phyloP scores from a whole-genome alignment of 2,888 invertebrate genomes.

The Agonopterix alstromeriana region DNA sequence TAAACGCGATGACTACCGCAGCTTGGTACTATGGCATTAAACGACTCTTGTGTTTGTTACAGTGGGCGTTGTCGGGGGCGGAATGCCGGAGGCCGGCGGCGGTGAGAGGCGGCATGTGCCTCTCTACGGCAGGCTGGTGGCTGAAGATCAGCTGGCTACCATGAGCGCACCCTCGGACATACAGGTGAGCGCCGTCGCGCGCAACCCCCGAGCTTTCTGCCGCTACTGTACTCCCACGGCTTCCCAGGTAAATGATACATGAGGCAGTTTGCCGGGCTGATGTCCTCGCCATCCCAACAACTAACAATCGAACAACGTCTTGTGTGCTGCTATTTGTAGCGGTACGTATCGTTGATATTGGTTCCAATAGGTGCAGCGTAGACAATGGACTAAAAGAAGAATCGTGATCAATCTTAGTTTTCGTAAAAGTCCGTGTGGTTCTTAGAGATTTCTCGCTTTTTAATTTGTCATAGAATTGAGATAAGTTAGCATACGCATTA shows the following conservation, averaged over 20 bases:
- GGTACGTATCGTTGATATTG: no score
- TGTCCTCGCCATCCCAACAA: background rate
- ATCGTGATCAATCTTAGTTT: no score
- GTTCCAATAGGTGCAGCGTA: no score
- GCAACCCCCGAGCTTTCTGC: constrained; percentile 74
- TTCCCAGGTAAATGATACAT: constrained; percentile 69
- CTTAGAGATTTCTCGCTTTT: no score
- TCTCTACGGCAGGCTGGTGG: constrained; percentile 92
- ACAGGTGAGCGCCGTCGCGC: constrained; percentile 74
- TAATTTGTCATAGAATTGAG: no score
- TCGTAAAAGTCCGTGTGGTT: no score
- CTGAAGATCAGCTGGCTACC: constrained; percentile 88
- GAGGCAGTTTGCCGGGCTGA: constrained; percentile 50
- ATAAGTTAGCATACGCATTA: no score
- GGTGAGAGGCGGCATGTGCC: constrained; percentile 84
- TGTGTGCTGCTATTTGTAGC: background rate
- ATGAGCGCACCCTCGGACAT: constrained; percentile 81
- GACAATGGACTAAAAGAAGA: no score
- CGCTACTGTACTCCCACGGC: constrained; percentile 60
- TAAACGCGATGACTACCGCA: no score
- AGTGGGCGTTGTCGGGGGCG: constrained; percentile 70
- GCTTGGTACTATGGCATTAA: no score
- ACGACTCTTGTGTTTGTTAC: constrained; percentile 28
- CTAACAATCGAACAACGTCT: background rate
- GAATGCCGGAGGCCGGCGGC: constrained; percentile 61